phyloP scores from a whole-genome alignment of 2,888 invertebrate species.

The Sylvicola fuscatus region DNA sequence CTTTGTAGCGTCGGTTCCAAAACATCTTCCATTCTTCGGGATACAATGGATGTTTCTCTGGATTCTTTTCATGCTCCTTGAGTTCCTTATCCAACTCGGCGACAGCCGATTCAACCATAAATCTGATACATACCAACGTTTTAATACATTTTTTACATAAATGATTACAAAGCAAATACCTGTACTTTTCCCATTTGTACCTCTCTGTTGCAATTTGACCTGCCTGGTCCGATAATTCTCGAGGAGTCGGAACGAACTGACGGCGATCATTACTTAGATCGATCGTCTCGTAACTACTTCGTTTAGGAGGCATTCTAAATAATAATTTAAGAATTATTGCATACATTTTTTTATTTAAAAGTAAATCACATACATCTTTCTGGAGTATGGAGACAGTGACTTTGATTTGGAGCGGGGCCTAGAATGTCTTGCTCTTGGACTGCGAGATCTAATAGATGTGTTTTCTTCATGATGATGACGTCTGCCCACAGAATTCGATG shows the following conservation, averaged over 20 bases:
- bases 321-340: too few relatives aligned
- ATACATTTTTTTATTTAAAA: too few relatives aligned
- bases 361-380: too few relatives aligned
- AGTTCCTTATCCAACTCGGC: slow-evolving; percentile 37
- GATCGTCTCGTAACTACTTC: too few relatives aligned
- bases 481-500: neutral
- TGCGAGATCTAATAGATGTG: neutral
- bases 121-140: slow-evolving; percentile 10
- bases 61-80: slow-evolving; percentile 60
- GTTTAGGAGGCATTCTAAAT: too few relatives aligned
- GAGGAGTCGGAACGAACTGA: slow-evolving; percentile 18
- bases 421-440: too few relatives aligned
- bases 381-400: too few relatives aligned
- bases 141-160: too few relatives aligned
- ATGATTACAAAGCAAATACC: slow-evolving; percentile 7
- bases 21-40: slow-evolving; percentile 81
- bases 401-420: too few relatives aligned
- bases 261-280: neutral
- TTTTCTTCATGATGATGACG: neutral
- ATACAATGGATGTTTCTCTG: slow-evolving; percentile 73
- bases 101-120: slow-evolving; percentile 20
- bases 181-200: slow-evolving; percentile 32
- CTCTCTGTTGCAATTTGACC: slow-evolving; percentile 26
- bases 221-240: slow-evolving; percentile 19
- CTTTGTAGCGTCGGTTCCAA: slow-evolving; percentile 68